Percentiles rank a stretch among this genome's conserved stretches.
These are phyloP conservation scores for Onychostoma macrolepis DNA, from an alignment of 2,113 vertebrate species.

Conservation along the genomic window DNA sequence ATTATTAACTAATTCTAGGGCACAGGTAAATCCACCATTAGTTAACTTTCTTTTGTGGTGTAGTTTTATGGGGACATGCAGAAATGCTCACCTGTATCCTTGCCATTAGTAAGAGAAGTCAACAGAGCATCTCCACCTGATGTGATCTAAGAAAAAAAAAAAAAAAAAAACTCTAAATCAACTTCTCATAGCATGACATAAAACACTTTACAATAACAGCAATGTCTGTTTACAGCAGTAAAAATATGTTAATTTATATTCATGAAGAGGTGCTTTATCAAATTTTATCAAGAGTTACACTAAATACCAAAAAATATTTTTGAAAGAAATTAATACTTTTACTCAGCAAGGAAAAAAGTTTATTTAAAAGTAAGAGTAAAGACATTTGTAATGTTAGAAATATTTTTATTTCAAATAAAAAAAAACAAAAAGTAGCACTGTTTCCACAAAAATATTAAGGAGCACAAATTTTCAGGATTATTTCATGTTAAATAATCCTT, in stretches of 20 bases:
- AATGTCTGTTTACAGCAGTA: neutral
- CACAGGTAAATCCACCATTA: neutral
- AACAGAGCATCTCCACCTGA: constrained; percentile 42
- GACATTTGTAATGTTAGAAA: no score
- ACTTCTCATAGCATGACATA: neutral
- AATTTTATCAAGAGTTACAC: no score
- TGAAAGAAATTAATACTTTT: no score
- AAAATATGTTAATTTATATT: neutral
- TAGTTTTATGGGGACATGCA: neutral
- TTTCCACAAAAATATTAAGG: no score
- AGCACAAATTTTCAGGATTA: neutral
- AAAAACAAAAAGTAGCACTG: no score
- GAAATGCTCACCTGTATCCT: constrained; percentile 68
- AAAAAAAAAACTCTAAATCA: neutral
- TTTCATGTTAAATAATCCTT: no score
- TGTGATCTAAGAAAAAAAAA: constrained; percentile 55
- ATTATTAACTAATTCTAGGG: neutral
- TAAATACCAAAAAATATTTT: no score
- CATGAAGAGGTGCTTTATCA: no score
- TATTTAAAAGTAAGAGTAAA: no score
- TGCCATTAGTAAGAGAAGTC: constrained; percentile 58
- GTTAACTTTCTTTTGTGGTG: neutral
- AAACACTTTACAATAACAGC: neutral
- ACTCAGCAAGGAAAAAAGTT: no score
- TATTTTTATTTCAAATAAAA: no score